Evolutionary conservation across 1,140 invertebrate species (phyloP).

Genomic region (Lasioglossum albipes): DNA sequence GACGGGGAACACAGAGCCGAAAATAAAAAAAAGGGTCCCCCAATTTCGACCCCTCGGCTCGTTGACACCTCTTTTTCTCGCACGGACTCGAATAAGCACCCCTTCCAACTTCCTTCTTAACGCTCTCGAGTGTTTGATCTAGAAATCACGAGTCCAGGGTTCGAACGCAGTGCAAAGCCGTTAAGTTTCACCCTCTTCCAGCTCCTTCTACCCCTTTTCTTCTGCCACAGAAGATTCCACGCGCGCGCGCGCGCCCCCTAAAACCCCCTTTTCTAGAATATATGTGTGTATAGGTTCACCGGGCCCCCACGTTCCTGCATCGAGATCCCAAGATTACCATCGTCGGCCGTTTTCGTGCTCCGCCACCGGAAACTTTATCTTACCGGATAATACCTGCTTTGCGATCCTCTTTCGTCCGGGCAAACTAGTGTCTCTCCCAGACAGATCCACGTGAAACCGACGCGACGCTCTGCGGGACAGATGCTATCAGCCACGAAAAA

Average conservation of each 20-base stretch:
- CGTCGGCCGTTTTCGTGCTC: conserved; percentile 49
- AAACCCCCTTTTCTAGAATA: neutral
- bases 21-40: conserved; percentile 38
- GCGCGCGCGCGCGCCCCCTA: neutral
- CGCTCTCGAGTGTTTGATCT: conserved; percentile 71
- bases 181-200: conserved; percentile 66
- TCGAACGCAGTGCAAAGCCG: conserved; percentile 44
- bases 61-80: conserved; percentile 53
- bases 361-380: conserved; percentile 67
- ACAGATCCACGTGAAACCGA: conserved; percentile 43
- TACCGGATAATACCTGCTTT: conserved; percentile 61
- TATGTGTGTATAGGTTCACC: conserved; percentile 42
- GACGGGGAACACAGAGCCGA: neutral
- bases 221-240: conserved; percentile 4
- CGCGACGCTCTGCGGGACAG: neutral
- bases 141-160: conserved; percentile 63
- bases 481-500: conserved; percentile 28
- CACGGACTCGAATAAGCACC: conserved; percentile 48
- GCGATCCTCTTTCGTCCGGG: conserved; percentile 56
- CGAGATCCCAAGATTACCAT: conserved; percentile 60
- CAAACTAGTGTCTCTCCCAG: conserved; percentile 27
- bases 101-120: conserved; percentile 61
- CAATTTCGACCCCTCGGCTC: conserved; percentile 46
- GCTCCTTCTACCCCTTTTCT: conserved; percentile 38
- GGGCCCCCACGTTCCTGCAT: conserved; percentile 40